A percentile compares a stretch with the other conserved stretches of the same genome.
Evolutionary conservation across 2,888 invertebrate species (phyloP).

Genomic region (Tenthredo notha): DNA sequence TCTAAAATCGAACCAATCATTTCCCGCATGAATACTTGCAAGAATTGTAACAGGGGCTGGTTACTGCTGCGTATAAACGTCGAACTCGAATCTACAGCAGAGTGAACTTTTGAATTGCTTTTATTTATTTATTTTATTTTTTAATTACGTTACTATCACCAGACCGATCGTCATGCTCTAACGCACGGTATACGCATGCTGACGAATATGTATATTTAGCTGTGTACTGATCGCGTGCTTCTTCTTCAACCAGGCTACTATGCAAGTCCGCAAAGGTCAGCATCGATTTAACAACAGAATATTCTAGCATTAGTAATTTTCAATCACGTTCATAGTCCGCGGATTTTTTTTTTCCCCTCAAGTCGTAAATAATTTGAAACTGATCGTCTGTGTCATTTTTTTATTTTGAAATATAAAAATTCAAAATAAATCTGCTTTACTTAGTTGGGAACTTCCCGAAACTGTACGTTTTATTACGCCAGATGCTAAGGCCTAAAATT

Average conservation of each 20-base stretch:
- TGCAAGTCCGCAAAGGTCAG: slow-evolving; percentile 62
- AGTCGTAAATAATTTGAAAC: neutral
- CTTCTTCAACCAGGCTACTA: slow-evolving; percentile 19
- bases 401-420: neutral
- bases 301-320: slow-evolving; percentile 26
- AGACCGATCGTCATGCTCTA: slow-evolving; percentile 11
- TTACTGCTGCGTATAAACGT: neutral
- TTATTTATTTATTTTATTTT: neutral
- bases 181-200: neutral
- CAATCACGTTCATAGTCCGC: neutral
- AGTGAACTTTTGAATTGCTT: neutral
- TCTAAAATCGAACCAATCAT: neutral
- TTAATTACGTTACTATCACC: neutral
- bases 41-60: neutral
- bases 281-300: slow-evolving; percentile 50
- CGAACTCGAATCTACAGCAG: neutral
- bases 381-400: neutral
- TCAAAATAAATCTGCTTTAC: neutral
- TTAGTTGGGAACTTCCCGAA: neutral
- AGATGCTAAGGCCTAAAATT: slow-evolving; percentile 27
- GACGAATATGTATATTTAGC: slow-evolving; percentile 42
- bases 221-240: neutral
- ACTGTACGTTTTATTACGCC: neutral
- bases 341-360: neutral
- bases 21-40: neutral